A percentile compares a stretch with the other conserved stretches of the same genome.
Conservation (phyloP, 2,888 invertebrate species). For the Pasiphila rectangulata region DNA sequence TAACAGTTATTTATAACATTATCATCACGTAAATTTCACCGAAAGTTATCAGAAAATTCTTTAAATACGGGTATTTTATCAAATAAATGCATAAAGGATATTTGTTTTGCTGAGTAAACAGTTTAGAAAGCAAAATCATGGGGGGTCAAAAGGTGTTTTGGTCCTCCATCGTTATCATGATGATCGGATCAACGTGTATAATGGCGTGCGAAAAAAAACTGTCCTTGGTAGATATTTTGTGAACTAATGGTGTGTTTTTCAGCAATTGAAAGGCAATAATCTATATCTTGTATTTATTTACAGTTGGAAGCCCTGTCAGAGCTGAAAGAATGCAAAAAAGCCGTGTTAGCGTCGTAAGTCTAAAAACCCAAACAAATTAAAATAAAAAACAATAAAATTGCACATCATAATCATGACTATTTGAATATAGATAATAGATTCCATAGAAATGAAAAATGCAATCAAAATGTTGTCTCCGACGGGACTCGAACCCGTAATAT, state of each 20-base stretch:
- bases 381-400: neutral
- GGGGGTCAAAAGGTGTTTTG: constrained; percentile 60
- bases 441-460: no score
- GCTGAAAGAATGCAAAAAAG: constrained; percentile 69
- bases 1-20: constrained; percentile 9
- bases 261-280: neutral
- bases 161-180: constrained; percentile 59
- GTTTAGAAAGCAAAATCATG: constrained; percentile 41
- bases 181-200: constrained; percentile 49
- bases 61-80: constrained; percentile 38
- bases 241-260: neutral
- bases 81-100: constrained; percentile 10
- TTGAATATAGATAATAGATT: no score
- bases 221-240: constrained; percentile 54
- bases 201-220: constrained; percentile 63
- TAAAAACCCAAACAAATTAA: neutral
- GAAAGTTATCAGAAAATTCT: constrained; percentile 30
- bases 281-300: constrained; percentile 19
- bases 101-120: constrained; percentile 17
- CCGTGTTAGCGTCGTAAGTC: constrained; percentile 63
- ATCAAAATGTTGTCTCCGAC: no score
- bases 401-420: no score
- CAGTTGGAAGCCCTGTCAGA: constrained; percentile 69
- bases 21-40: constrained; percentile 40
- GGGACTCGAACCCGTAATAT: no score